These are phyloP conservation scores for Cyprinodon tularosa DNA, from an alignment of 2,113 vertebrate species.

Conservation along the genomic window DNA sequence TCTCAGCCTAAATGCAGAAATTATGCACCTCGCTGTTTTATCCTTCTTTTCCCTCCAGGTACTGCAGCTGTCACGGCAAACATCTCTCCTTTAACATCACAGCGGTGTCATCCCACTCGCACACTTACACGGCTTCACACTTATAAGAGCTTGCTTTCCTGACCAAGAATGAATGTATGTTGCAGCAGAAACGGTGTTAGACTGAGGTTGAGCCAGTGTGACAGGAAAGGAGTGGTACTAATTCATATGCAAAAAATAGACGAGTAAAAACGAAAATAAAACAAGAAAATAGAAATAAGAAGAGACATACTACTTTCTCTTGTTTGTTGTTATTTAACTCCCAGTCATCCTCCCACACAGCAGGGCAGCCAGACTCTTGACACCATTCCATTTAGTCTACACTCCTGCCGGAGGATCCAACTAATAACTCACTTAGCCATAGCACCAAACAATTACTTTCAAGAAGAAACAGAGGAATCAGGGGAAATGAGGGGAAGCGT, in stretches of 20 bases:
- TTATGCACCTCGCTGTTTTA: neutral
- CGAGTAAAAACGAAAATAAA: neutral
- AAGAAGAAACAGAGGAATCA: constrained; percentile 61
- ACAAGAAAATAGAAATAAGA: neutral
- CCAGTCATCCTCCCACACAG: constrained; percentile 69
- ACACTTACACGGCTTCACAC: constrained; percentile 4
- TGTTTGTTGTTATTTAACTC: constrained; percentile 66
- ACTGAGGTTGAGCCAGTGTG: constrained; percentile 17
- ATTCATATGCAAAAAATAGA: neutral
- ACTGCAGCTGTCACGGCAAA: constrained; percentile 43
- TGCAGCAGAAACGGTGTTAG: constrained; percentile 10
- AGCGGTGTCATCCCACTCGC: constrained; percentile 21
- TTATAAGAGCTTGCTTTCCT: constrained; percentile 12
- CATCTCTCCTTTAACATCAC: constrained; percentile 26
- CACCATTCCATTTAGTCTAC: constrained; percentile 75
- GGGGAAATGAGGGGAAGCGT: constrained; percentile 58
- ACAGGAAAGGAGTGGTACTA: neutral
- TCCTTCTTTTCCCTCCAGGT: constrained; percentile 27
- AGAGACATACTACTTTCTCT: constrained; percentile 38
- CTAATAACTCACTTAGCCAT: constrained; percentile 67
- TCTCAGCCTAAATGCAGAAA: constrained; percentile 11
- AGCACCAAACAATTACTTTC: constrained; percentile 61
- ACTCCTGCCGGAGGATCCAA: constrained; percentile 66
- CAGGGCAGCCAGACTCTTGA: constrained; percentile 72
- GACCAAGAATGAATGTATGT: constrained; percentile 13